Percentiles rank a stretch among this genome's conserved stretches.
phyloP scores from a whole-genome alignment of 30 jellyfish, hydroid and myxozoan species.

The Hydractinia echinata region DNA sequence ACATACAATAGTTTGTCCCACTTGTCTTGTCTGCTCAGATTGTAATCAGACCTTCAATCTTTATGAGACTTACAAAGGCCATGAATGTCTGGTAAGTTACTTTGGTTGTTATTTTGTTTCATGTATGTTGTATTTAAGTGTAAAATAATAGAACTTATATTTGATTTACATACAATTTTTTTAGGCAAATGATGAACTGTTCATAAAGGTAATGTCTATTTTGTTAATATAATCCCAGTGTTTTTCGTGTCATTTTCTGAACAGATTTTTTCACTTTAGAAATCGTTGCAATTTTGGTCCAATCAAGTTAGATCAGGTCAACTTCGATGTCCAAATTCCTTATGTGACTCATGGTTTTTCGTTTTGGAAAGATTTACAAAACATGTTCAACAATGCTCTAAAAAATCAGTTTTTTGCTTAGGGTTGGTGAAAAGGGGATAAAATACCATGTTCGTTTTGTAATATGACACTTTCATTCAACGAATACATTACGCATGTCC shows the following conservation, averaged over 20 bases:
- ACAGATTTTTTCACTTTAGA: neutral
- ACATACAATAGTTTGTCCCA: constrained; percentile 7
- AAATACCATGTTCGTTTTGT: constrained; percentile 15
- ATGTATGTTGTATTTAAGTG: neutral
- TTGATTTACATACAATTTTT: neutral
- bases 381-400: constrained; percentile 19
- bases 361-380: neutral
- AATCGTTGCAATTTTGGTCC: constrained; percentile 5
- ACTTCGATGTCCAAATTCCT: neutral
- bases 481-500: neutral
- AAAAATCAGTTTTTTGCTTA: neutral
- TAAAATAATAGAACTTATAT: neutral
- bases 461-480: neutral
- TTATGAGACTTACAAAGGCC: neutral
- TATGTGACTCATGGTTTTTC: neutral
- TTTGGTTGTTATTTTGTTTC: neutral
- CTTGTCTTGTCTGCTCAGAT: constrained; percentile 17
- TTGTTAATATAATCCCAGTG: neutral
- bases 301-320: constrained; percentile 17
- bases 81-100: constrained; percentile 16
- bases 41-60: constrained; percentile 9
- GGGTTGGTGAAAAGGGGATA: neutral
- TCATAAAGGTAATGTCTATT: neutral
- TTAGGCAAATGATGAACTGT: neutral
- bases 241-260: neutral